A percentile compares a stretch with the other conserved stretches of the same genome.
Conservation (phyloP, 1,140 invertebrate genomes). For the Bombus polaris region DNA sequence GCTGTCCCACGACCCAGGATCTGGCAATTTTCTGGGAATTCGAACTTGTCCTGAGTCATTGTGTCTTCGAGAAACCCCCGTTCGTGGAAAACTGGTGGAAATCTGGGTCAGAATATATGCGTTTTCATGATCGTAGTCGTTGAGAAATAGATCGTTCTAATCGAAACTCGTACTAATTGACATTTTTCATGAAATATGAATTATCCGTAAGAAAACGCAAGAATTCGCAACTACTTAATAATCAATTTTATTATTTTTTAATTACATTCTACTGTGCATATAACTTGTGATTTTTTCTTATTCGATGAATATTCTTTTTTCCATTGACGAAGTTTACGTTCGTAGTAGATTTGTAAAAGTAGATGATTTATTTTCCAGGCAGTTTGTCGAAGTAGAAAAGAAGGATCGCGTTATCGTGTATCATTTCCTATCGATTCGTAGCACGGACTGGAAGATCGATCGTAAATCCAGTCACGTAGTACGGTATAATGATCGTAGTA, state of each 20-base stretch:
- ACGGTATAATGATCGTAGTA: conserved; percentile 31
- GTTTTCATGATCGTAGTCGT: no score
- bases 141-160: no score
- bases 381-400: neutral
- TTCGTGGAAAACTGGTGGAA: conserved; percentile 1
- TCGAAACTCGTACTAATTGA: no score
- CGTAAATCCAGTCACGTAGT: conserved; percentile 45
- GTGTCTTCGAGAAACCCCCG: neutral
- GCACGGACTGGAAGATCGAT: conserved; percentile 8
- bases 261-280: no score
- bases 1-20: neutral
- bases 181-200: no score
- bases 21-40: conserved; percentile 32
- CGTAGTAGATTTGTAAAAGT: no score
- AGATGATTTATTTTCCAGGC: neutral
- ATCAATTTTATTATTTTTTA: no score
- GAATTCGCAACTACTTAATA: no score
- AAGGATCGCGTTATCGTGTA: neutral
- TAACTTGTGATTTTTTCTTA: no score
- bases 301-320: no score
- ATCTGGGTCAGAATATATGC: conserved; percentile 22
- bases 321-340: no score
- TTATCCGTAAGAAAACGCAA: no score
- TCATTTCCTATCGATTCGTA: conserved; percentile 30
- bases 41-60: neutral